A percentile compares a stretch with the other conserved stretches of the same genome.
Conservation (phyloP, 2,888 invertebrate species). For the Cremastinae sp. region DNA sequence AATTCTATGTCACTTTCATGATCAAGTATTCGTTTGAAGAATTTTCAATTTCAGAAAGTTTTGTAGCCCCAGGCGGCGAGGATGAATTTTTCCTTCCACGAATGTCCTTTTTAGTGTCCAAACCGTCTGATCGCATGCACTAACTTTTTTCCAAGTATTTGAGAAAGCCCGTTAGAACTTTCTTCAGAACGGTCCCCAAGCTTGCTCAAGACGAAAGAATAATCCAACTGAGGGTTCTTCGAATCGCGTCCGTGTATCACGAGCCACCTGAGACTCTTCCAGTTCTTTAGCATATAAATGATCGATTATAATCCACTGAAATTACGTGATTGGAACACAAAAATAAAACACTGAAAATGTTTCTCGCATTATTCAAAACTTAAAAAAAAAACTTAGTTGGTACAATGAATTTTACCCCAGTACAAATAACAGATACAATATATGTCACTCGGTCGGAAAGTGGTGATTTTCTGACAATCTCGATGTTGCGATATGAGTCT, state of each 20-base stretch:
- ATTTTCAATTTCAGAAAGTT: slow-evolving; percentile 55
- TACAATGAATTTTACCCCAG: no score
- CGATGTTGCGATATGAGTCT: no score
- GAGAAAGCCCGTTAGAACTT: slow-evolving; percentile 48
- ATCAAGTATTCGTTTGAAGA: slow-evolving; percentile 35
- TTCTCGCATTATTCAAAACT: not conserved
- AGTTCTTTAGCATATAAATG: not conserved
- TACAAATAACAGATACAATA: no score
- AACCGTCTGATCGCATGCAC: slow-evolving; percentile 4
- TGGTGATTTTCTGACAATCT: no score
- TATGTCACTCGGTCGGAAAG: no score
- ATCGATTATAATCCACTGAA: slow-evolving; percentile 19
- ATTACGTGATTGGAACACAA: not conserved
- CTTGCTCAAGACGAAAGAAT: slow-evolving; percentile 11
- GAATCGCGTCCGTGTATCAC: not conserved
- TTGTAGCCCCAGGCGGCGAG: slow-evolving; percentile 28
- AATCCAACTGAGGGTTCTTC: not conserved
- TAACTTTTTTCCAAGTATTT: slow-evolving; percentile 40
- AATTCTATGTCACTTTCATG: slow-evolving; percentile 3
- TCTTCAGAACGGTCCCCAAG: slow-evolving; percentile 20
- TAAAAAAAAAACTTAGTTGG: no score
- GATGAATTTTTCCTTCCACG: slow-evolving; percentile 21
- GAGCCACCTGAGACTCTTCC: not conserved
- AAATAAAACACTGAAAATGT: slow-evolving; percentile 2
- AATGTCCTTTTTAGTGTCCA: slow-evolving; percentile 21